Evolutionary conservation across 1,140 invertebrate genomes (phyloP).

Genomic region (Ostrea edulis): DNA sequence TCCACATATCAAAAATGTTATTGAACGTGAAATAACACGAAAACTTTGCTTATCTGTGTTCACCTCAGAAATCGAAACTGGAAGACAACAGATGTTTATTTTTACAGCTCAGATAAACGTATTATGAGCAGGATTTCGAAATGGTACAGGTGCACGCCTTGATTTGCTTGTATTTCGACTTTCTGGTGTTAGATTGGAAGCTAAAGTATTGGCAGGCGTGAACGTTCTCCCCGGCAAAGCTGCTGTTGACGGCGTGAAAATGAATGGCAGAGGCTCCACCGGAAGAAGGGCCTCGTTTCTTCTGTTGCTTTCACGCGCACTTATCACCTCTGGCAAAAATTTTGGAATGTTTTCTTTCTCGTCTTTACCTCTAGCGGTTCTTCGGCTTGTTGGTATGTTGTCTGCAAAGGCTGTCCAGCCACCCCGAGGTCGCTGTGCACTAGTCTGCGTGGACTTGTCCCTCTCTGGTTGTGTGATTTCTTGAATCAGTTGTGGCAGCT

Average conservation of each 20-base stretch:
- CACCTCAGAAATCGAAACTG: no score
- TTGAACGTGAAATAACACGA: no score
- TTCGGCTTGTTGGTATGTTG: constrained; percentile 1
- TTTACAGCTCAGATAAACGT: not conserved
- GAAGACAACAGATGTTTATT: not conserved
- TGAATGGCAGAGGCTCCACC: constrained; percentile 4
- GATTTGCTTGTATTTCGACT: not conserved
- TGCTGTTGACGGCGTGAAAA: constrained; percentile 27
- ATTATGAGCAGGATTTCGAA: constrained; percentile 25
- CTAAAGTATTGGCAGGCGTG: constrained; percentile 34
- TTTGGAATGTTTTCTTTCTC: constrained; percentile 1
- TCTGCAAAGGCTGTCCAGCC: constrained; percentile 7
- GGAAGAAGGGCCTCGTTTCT: constrained; percentile 31
- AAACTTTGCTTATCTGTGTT: no score
- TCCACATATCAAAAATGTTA: no score
- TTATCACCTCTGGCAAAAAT: constrained; percentile 34
- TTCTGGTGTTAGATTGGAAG: not conserved
- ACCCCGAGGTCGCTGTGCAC: constrained; percentile 27
- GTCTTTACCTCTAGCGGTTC: not conserved
- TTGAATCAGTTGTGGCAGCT: not conserved
- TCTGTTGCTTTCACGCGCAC: constrained; percentile 12
- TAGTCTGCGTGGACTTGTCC: constrained; percentile 33
- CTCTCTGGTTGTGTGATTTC: constrained; percentile 9
- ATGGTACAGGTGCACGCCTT: constrained; percentile 32
- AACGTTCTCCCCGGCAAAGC: not conserved